A percentile compares a stretch with the other conserved stretches of the same genome.
Conservation (phyloP, 2,888 invertebrate genomes). For the Drosophila mercatorum region DNA sequence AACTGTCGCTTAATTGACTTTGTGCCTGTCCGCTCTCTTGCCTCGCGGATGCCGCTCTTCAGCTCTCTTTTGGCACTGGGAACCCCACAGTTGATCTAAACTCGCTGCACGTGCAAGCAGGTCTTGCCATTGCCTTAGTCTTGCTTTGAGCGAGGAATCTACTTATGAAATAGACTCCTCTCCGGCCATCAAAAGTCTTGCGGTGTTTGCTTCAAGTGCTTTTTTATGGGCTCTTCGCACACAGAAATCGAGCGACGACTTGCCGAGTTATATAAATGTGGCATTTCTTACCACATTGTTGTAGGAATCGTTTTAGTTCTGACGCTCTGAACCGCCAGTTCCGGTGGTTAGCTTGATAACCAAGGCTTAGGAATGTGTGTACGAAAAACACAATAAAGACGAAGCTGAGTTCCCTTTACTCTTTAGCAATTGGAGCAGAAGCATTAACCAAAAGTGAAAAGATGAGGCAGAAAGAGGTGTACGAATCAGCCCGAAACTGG, state of each 20-base stretch:
- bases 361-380: slow-evolving; percentile 1
- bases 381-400: neutral
- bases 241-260: slow-evolving; percentile 22
- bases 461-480: neutral
- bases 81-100: slow-evolving; percentile 36
- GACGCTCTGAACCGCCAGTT: slow-evolving; percentile 6
- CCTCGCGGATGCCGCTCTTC: neutral
- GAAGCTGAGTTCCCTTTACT: neutral
- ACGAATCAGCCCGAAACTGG: neutral
- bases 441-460: neutral
- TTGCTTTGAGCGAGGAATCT: slow-evolving; percentile 19
- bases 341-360: slow-evolving; percentile 17
- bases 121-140: slow-evolving; percentile 7
- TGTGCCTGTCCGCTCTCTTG: slow-evolving; percentile 39
- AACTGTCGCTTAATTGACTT: slow-evolving; percentile 79
- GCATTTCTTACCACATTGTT: slow-evolving; percentile 8
- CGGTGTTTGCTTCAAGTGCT: slow-evolving; percentile 40
- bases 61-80: slow-evolving; percentile 22
- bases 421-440: neutral
- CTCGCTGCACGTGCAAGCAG: slow-evolving; percentile 29
- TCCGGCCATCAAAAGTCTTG: slow-evolving; percentile 36
- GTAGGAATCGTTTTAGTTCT: slow-evolving; percentile 9
- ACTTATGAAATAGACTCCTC: slow-evolving; percentile 26
- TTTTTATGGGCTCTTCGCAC: slow-evolving; percentile 49
- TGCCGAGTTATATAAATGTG: slow-evolving; percentile 22